Base-by-base conservation (phyloP, 2,888 invertebrate genomes). In the Macaria notata region DNA sequence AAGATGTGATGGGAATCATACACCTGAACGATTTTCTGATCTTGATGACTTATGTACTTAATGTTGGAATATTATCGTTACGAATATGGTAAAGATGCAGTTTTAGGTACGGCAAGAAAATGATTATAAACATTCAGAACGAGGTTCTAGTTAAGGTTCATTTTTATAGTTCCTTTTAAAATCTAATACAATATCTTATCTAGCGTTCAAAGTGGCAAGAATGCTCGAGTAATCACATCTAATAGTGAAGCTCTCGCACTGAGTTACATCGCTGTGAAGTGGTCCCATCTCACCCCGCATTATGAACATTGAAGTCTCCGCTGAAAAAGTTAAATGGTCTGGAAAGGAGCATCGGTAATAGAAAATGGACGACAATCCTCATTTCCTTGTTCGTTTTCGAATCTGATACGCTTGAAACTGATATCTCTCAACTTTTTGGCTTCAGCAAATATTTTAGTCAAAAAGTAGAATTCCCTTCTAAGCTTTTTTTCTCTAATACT, bases 291-390 rank as follows among this genome's bases (percentile, higher is more conserved):
- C 68, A 64, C 66, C 67, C 64, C 71, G 72, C 72, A 77, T 78
- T 78, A 78, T 75, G 75, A 81, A 80, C 75, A 79, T 77, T 75
- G 76, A 78, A 83, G 77, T 81, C 81, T 76, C 73, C 71, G 78
- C 73, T 78, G 79, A 81, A 83, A 84, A 85, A 83, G 84, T 84
- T 85, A 81, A 86, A 86, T 86, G 84, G 84, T 68, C 73, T 67
- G 85, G 85, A 85, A 86, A 78, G 78, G 82, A 82, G 77, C 79
- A 78, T 76, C 75, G 78, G 80, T 83, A 83, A 85, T 84, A 83
- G 82, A 84, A 83, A 84, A 85, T 83, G 83, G 81, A 81, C 76
- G 84, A 83, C 83, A 81, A 78, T 81, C 76, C 78, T 85, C 81
- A 84, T 85, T 85, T 84, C 83, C 80, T 78, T 72, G 76, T 78